Percentiles rank a stretch among this genome's conserved stretches.
These are phyloP conservation scores for Corythoichthys intestinalis DNA, from an alignment of 2,113 vertebrate species.

Conservation along the genomic window DNA sequence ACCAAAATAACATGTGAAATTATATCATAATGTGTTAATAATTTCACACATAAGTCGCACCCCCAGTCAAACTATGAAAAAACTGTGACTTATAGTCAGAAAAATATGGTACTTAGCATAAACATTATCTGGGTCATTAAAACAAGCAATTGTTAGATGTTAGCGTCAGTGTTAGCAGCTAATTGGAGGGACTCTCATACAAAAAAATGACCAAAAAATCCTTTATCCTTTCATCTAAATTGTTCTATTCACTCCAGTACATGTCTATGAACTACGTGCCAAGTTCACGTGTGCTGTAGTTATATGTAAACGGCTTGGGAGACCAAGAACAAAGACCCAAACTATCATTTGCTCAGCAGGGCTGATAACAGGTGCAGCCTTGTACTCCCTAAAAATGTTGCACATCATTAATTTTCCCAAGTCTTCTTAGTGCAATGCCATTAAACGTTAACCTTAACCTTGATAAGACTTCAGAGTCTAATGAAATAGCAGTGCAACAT, in stretches of 20 bases:
- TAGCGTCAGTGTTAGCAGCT: too few species aligned
- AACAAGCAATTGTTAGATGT: too few species aligned
- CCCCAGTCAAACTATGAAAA: too few species aligned
- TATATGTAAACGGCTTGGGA: not conserved
- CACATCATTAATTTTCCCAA: not conserved
- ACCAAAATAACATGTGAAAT: too few species aligned
- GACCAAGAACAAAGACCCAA: not conserved
- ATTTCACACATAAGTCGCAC: too few species aligned
- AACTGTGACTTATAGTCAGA: too few species aligned
- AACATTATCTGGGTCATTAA: too few species aligned
- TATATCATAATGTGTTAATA: too few species aligned
- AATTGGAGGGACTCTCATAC: too few species aligned
- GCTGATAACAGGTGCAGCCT: not conserved
- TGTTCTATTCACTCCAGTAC: not conserved
- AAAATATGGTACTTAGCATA: too few species aligned
- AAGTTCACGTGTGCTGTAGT: not conserved
- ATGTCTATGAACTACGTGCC: not conserved
- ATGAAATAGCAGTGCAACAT: not conserved
- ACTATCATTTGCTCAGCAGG: not conserved
- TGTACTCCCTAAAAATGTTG: not conserved
- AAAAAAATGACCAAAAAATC: not conserved
- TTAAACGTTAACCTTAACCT: not conserved
- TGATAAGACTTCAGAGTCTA: not conserved
- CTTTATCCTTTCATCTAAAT: not conserved
- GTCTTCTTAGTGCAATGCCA: not conserved